These are phyloP conservation scores for Gnathonemus echidnorhynchus DNA, from an alignment of 2,113 vertebrate genomes.

Conservation along the genomic window DNA sequence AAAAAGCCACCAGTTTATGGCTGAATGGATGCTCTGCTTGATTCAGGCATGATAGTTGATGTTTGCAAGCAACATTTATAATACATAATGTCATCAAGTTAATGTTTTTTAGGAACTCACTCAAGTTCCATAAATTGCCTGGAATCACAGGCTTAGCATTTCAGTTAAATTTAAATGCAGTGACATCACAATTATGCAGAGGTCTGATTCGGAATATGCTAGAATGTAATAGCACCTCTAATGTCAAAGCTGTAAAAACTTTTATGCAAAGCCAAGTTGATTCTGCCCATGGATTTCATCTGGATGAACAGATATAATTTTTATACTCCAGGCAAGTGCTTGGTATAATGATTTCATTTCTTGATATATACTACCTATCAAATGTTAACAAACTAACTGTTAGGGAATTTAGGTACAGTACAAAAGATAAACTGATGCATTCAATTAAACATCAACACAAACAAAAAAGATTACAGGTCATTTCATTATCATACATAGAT, in stretches of 20 bases:
- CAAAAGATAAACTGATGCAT: neutral
- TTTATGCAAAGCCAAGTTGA: neutral
- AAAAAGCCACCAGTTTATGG: neutral
- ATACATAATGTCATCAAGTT: neutral
- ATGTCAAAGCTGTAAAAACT: neutral
- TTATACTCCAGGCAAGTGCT: neutral
- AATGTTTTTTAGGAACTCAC: neutral
- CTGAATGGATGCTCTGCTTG: neutral
- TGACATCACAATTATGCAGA: neutral
- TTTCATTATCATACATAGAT: neutral
- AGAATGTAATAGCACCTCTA: neutral
- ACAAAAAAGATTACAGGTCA: neutral
- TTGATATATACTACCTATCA: neutral
- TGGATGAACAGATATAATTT: neutral
- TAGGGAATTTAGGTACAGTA: neutral
- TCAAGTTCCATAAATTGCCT: neutral
- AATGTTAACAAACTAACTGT: neutral
- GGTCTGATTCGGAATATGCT: neutral
- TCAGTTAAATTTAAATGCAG: neutral
- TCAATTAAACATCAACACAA: neutral
- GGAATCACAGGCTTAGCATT: neutral
- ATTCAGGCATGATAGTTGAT: neutral
- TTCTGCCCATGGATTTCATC: neutral
- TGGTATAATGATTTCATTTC: neutral
- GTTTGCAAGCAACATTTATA: neutral